These are phyloP conservation scores for Poicephalus gulielmi DNA, from an alignment of 2,113 vertebrate genomes.

Conservation along the genomic window DNA sequence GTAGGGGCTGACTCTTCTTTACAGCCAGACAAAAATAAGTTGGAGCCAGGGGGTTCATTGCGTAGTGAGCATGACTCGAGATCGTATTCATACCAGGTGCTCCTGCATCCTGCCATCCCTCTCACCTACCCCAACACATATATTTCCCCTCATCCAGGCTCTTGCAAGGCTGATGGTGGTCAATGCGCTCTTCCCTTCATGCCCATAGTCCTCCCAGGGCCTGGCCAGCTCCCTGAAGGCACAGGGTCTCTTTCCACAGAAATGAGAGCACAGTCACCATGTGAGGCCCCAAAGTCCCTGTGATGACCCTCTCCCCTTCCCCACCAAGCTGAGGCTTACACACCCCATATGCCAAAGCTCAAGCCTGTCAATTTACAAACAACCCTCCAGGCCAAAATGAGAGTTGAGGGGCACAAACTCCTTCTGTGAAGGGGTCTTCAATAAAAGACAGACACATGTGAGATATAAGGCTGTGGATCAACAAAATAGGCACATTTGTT, in stretches of 20 bases:
- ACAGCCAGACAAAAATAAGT: not conserved
- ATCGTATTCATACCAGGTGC: not conserved
- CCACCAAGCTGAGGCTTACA: not conserved
- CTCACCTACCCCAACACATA: not conserved
- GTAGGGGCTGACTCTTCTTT: not conserved
- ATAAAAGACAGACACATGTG: not conserved
- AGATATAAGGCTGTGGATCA: not conserved
- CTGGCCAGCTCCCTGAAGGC: not conserved
- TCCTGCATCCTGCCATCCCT: not conserved
- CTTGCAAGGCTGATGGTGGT: not conserved
- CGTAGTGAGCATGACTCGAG: fast-evolving
- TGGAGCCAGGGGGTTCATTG: not conserved
- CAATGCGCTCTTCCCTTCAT: not conserved
- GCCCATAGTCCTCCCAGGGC: not conserved
- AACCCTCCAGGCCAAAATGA: not conserved
- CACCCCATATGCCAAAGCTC: not conserved
- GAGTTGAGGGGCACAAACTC: not conserved
- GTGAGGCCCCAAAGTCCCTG: not conserved
- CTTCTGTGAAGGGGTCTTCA: not conserved
- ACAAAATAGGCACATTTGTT: not conserved
- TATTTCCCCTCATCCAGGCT: not conserved
- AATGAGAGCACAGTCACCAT: not conserved
- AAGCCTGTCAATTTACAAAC: not conserved
- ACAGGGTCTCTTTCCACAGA: not conserved
- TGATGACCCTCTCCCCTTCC: not conserved